Percentiles rank a stretch among this genome's conserved stretches.
Evolutionary conservation across 2,888 invertebrate genomes (phyloP).

Genomic region (Lasioglossum figueresi): DNA sequence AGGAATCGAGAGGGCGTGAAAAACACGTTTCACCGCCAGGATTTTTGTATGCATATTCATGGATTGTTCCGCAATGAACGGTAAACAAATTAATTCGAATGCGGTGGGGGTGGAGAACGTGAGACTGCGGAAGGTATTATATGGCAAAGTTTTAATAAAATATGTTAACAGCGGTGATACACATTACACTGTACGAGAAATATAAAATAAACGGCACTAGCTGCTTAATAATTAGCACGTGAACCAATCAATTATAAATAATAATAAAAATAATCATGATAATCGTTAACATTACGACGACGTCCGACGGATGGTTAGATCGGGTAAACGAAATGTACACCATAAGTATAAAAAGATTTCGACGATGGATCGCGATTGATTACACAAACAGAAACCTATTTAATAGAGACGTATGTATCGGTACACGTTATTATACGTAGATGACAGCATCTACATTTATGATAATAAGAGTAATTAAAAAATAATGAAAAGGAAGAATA

Average conservation of each 20-base stretch:
- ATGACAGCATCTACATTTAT: slow-evolving; percentile 33
- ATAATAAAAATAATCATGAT: slow-evolving; percentile 66
- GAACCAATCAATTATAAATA: slow-evolving; percentile 73
- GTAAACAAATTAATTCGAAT: not conserved
- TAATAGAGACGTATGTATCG: slow-evolving; percentile 19
- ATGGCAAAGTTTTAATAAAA: slow-evolving; percentile 78
- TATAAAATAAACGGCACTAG: slow-evolving; percentile 73
- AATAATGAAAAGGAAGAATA: slow-evolving; percentile 35
- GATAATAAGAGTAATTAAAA: slow-evolving; percentile 45
- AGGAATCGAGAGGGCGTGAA: not conserved
- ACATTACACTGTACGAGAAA: slow-evolving; percentile 69
- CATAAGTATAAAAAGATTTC: slow-evolving; percentile 43
- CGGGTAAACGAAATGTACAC: slow-evolving; percentile 70
- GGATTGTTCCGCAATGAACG: not conserved
- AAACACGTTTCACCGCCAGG: not conserved
- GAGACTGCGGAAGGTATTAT: slow-evolving; percentile 62
- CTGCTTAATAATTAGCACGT: slow-evolving; percentile 68
- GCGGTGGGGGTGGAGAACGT: slow-evolving; percentile 34
- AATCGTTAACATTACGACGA: slow-evolving; percentile 54
- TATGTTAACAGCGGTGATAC: slow-evolving; percentile 72
- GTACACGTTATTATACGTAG: slow-evolving; percentile 38
- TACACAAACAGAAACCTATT: slow-evolving; percentile 49
- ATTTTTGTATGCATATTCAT: not conserved
- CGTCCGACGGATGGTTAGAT: slow-evolving; percentile 49
- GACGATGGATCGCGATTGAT: slow-evolving; percentile 44